A percentile compares a stretch with the other conserved stretches of the same genome.
These are phyloP conservation scores for Listrodromus nycthemerus DNA, from an alignment of 2,888 invertebrate genomes.

Conservation along the genomic window DNA sequence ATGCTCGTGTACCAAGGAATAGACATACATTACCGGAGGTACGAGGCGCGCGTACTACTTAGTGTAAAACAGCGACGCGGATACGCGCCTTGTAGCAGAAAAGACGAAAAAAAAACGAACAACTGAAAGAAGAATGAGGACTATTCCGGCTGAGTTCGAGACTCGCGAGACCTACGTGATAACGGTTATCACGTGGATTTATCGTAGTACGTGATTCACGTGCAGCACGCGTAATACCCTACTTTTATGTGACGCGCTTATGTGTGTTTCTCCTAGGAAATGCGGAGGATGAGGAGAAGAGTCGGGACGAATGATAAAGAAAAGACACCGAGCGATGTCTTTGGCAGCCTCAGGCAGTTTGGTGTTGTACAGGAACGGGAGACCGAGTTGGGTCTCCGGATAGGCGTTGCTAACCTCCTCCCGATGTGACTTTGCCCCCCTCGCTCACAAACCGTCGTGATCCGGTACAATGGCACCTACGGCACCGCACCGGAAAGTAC, in stretches of 20 bases:
- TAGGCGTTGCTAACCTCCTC: background rate
- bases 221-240: constrained; percentile 73
- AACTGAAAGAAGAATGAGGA: constrained; percentile 11
- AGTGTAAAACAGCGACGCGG: constrained; percentile 18
- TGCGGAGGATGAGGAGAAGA: background rate
- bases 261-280: background rate
- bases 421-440: constrained; percentile 1
- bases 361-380: constrained; percentile 3
- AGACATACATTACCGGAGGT: constrained; percentile 20
- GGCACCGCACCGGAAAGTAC: constrained; percentile 14
- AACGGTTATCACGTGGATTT: constrained; percentile 48
- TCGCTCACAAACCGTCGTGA: constrained; percentile 19
- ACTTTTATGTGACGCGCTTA: constrained; percentile 67
- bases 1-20: constrained; percentile 26
- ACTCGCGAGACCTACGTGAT: constrained; percentile 38
- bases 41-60: constrained; percentile 7
- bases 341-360: constrained; percentile 12
- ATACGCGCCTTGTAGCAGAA: constrained; percentile 4
- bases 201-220: constrained; percentile 44
- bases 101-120: background rate
- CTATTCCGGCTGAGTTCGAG: constrained; percentile 23
- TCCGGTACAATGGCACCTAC: background rate
- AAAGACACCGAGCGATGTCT: constrained; percentile 7
- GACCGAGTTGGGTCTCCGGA: background rate
- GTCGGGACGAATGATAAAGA: background rate